Base-by-base conservation (phyloP, 2,797 vertebrate species). In the Oophaga sylvatica region DNA sequence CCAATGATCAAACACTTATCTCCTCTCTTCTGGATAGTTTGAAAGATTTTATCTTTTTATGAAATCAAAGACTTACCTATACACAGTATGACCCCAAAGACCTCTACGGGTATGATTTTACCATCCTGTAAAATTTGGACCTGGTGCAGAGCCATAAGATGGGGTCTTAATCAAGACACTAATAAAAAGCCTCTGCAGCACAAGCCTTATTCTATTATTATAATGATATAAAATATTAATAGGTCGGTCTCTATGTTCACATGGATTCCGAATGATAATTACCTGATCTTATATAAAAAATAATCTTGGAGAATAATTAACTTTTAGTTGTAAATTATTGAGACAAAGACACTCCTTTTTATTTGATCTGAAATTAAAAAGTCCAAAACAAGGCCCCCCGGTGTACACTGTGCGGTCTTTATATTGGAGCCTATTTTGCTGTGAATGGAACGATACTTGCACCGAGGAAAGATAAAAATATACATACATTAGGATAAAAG, bases 401-500 rank as follows among this genome's bases (percentile, higher is more conserved):
- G 41, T 26, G 45, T 56, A 0, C 48, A n/a, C 22, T 45, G 19
- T 5, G 3, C 10, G 0, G 20, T n/a, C 16, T 56, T 53, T 77
- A 56, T 56, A 16, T 9, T 53, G 75, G 48, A 77, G 53, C 19
- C 41, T 15, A 6, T 75, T 75, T 75, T 48, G 22, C 22, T 15
- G 22, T 26, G n/a, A 75, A n/a, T 22, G n/a, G 71, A 19, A 48
- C 10, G 45, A 26, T 77, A 77, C 48, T 26, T 26, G 75, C 45
- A 22, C 22, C 0, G 45, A 56, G 75, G 45, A 56, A 77, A 2
- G 45, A 77, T 77, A 77, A 77, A 75, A 77, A 77, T 26, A 77
- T 56, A 53, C 70, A 48, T 75, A 45, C 45, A 77, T 77, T 77
- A 77, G 53, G 75, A 77, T 77, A 26, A 77, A 77, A 26, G 75